These are phyloP conservation scores for Listrodromus nycthemerus DNA, from an alignment of 2,888 invertebrate genomes.

Conservation along the genomic window DNA sequence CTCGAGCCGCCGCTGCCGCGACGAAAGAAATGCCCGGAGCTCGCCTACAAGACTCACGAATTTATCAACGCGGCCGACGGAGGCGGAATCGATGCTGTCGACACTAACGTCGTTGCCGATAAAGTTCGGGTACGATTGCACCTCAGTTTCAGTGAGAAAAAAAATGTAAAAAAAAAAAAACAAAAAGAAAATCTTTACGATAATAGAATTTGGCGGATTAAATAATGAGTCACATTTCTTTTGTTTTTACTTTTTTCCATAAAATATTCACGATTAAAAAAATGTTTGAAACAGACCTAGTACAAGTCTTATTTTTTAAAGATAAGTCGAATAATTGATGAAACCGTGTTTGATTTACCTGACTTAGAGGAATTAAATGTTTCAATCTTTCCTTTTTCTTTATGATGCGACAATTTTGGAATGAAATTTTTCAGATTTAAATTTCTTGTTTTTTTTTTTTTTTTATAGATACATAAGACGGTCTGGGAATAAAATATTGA, in stretches of 20 bases:
- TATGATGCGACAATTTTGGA: too few species aligned
- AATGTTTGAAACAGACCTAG: too few species aligned
- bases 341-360: too few species aligned
- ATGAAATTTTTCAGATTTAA: too few species aligned
- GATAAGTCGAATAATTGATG: too few species aligned
- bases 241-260: too few species aligned
- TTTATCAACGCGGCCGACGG: slow-evolving; percentile 88
- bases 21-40: slow-evolving; percentile 95
- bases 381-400: too few species aligned
- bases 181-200: neutral
- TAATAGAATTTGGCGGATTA: too few species aligned
- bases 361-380: too few species aligned
- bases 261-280: too few species aligned
- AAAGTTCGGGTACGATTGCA: slow-evolving; percentile 87
- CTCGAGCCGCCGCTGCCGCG: slow-evolving; percentile 94
- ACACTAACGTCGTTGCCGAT: slow-evolving; percentile 87
- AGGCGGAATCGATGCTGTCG: slow-evolving; percentile 87
- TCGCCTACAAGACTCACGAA: slow-evolving; percentile 95
- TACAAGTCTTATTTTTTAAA: too few species aligned
- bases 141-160: slow-evolving; percentile 8
- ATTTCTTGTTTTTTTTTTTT: neutral
- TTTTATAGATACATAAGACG: neutral
- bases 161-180: slow-evolving; percentile 14
- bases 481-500: neutral
- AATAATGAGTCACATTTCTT: too few species aligned